phyloP scores from a whole-genome alignment of 2,113 vertebrate species.

The Telmatochromis sp. region DNA sequence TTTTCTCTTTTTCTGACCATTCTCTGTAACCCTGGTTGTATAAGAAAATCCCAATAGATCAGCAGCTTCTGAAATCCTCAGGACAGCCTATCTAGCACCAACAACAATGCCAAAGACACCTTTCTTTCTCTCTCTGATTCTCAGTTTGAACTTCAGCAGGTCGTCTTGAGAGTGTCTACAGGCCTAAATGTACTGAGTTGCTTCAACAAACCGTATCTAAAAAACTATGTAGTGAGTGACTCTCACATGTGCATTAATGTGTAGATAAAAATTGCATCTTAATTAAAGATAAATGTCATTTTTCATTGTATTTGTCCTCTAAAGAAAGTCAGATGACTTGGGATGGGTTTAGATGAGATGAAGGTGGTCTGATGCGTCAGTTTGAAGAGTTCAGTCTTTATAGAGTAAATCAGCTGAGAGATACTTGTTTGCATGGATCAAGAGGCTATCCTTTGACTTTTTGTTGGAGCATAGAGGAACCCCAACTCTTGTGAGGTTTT shows the following conservation, averaged over 20 bases:
- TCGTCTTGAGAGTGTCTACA: background rate
- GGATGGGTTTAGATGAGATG: background rate
- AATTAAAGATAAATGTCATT: fast-evolving
- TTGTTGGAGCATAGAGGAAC: background rate
- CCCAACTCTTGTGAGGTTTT: background rate
- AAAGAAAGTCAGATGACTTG: background rate
- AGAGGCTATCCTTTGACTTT: background rate
- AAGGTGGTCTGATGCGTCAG: background rate
- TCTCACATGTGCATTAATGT: background rate
- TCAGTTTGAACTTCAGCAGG: background rate
- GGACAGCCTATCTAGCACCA: background rate
- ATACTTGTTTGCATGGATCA: background rate
- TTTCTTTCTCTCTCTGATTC: background rate
- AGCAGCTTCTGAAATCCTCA: background rate
- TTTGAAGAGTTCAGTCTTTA: background rate
- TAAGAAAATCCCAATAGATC: background rate
- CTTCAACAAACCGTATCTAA: background rate
- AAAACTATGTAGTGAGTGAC: background rate
- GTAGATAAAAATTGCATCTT: background rate
- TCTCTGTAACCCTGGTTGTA: background rate
- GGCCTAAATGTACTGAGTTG: background rate
- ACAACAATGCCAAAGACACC: background rate
- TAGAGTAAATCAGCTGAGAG: background rate
- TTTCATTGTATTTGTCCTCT: background rate
- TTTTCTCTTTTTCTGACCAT: background rate